Evolutionary conservation across 2,888 invertebrate genomes (phyloP), one percentile per base, ranked within the genome.

Genomic region (Lasioglossum morio): DNA sequence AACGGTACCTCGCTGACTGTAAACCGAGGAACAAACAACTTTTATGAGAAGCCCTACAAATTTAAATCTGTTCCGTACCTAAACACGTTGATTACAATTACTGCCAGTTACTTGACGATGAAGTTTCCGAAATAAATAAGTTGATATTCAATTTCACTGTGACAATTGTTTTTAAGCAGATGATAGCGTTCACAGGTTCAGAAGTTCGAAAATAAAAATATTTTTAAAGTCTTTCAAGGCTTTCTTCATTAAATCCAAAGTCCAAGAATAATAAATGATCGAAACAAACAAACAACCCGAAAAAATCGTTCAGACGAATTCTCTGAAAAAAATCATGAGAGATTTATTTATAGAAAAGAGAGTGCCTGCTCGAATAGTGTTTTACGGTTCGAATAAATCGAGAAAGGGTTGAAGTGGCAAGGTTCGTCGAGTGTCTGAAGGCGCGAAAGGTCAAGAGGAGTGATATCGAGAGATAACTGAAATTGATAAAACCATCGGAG

Each of bases 401-500:
- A 16, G 63, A 14, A 63, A 16, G 63, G 63, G 27, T 30, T 16
- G 27, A 63, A 30, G 27, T 27, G 63, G 27, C 30, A 63, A 30
- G 30, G n/a, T 63, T 57, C 57, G 53, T 23, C 10, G 63, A 16
- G 63, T 63, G 34, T 23, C 10, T 8, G 34, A 5, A 23, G 34
- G 66, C 34, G 66, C 12, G 34, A 66, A 23, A 34, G 66, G 34
- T 66, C 34, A 34, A 66, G 66, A 34, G 23, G 34, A 23, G 16
- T 3, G 30, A 63, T 30, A 30, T 7, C 30, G 63, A 34, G 34
- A 66, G 66, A 19, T 37, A 34, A 37, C 63, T 30, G 10, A 66
- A 66, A 34, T 66, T 66, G 66, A 37, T 66, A 66, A 66, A 66
- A 66, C 66, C 66, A 37, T 37, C 66, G 34, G 34, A 34, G 66